phyloP scores from a whole-genome alignment of 2,888 invertebrate species.

The Drosophila merina region DNA sequence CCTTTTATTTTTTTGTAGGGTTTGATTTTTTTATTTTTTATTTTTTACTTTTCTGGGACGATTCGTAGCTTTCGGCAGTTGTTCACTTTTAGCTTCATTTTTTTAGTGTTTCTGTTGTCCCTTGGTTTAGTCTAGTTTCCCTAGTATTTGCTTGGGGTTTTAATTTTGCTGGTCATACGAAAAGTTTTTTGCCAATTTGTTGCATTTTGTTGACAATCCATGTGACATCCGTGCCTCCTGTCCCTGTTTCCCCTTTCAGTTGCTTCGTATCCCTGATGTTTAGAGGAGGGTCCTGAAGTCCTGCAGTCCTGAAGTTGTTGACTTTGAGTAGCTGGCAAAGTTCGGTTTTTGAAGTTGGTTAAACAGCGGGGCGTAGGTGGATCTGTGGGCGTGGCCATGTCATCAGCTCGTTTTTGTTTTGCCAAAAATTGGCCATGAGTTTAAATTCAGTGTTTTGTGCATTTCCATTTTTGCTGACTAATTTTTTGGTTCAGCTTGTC shows the following conservation, averaged over 20 bases:
- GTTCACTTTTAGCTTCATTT: constrained; percentile 37
- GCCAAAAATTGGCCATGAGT: constrained; percentile 14
- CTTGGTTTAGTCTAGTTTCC: constrained; percentile 36
- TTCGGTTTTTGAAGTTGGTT: constrained; percentile 55
- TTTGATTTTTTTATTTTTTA: constrained; percentile 9
- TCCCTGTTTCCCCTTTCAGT: constrained; percentile 31
- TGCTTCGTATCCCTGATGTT: constrained; percentile 39
- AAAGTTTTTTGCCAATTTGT: constrained; percentile 69
- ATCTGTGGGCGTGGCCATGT: constrained; percentile 37
- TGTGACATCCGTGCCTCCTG: constrained; percentile 47
- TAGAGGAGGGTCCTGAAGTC: constrained; percentile 49
- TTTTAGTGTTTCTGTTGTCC: constrained; percentile 12
- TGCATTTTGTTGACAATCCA: constrained; percentile 70
- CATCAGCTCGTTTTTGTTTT: constrained; percentile 40
- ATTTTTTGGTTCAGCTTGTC: constrained; percentile 25
- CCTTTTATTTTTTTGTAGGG: constrained; percentile 4
- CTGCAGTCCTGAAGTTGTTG: constrained; percentile 58
- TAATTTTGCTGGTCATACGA: constrained; percentile 66
- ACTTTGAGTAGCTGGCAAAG: constrained; percentile 66
- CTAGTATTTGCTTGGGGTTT: constrained; percentile 64
- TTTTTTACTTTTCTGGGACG: constrained; percentile 30
- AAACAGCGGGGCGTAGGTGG: constrained; percentile 58
- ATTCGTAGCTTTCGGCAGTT: constrained; percentile 33
- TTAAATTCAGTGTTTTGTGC: constrained; percentile 4
- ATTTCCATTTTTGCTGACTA: constrained; percentile 20